Percentiles rank a stretch among this genome's conserved stretches.
phyloP scores from a whole-genome alignment of 2,113 vertebrate species.

The Tautogolabrus adspersus region DNA sequence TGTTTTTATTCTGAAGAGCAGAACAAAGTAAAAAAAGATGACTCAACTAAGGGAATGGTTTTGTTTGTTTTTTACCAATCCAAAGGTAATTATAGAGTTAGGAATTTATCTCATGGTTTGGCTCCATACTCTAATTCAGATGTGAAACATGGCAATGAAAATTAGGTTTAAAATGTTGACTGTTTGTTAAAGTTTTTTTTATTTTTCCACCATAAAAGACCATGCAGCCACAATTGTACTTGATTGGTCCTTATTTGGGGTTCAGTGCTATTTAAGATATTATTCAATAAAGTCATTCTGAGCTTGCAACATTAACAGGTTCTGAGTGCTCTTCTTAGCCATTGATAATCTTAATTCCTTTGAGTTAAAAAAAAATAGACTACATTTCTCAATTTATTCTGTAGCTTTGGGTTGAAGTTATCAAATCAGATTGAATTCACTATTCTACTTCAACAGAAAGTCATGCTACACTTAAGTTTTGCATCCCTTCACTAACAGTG shows the following conservation, averaged over 20 bases:
- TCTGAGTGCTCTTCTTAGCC: not conserved
- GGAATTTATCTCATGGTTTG: constrained; percentile 29
- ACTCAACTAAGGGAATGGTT: too few relatives aligned
- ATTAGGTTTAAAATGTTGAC: constrained; percentile 34
- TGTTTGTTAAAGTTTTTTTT: constrained; percentile 32
- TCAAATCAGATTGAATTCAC: not conserved
- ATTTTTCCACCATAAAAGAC: constrained; percentile 20
- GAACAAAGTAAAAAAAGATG: too few relatives aligned
- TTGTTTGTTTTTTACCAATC: not conserved
- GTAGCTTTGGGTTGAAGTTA: not conserved
- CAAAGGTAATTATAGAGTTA: constrained; percentile 12
- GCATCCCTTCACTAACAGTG: not conserved
- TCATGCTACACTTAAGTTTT: constrained; percentile 1
- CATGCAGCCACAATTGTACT: not conserved
- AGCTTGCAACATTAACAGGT: not conserved
- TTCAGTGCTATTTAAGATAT: constrained; percentile 19
- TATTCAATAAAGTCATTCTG: constrained; percentile 6
- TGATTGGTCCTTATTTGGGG: constrained; percentile 5
- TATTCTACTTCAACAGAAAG: constrained; percentile 1
- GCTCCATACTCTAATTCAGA: constrained; percentile 52
- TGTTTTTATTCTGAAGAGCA: not conserved
- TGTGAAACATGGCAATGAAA: constrained; percentile 42
- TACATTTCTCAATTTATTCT: not conserved
- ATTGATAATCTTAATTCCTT: not conserved
- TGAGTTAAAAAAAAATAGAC: not conserved